These are phyloP conservation scores for Hartigia nigra DNA, from an alignment of 2,888 invertebrate species.

Conservation along the genomic window DNA sequence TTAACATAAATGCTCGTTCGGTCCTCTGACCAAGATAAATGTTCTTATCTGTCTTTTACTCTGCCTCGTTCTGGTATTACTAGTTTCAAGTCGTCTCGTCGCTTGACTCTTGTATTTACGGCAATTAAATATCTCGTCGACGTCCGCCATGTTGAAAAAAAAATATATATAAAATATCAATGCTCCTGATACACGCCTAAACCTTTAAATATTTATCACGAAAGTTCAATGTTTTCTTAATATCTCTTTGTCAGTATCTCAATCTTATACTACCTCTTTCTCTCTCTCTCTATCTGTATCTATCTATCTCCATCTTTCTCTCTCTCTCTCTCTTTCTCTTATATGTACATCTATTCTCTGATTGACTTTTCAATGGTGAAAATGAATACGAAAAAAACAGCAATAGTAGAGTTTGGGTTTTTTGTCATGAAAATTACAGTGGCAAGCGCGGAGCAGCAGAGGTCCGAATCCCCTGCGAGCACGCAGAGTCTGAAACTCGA, in stretches of 20 bases:
- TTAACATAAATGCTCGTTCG: background rate
- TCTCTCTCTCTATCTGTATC: background rate
- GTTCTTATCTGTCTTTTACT: background rate
- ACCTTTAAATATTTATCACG: background rate
- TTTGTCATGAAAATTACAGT: constrained; percentile 61
- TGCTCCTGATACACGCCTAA: background rate
- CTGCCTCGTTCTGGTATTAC: background rate
- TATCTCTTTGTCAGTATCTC: background rate
- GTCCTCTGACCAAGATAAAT: background rate
- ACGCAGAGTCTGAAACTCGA: constrained; percentile 62
- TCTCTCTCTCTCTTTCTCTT: background rate
- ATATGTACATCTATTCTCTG: constrained; percentile 6
- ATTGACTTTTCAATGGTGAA: constrained; percentile 19
- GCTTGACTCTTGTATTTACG: background rate
- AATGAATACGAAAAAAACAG: constrained; percentile 28
- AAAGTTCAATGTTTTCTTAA: background rate
- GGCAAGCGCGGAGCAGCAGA: constrained; percentile 65
- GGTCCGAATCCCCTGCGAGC: constrained; percentile 64
- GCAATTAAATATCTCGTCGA: background rate
- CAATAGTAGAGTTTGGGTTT: constrained; percentile 51
- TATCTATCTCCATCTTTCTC: background rate
- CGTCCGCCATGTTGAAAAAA: background rate
- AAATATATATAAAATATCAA: background rate
- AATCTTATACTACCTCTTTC: background rate
- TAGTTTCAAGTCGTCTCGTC: background rate